Evolutionary conservation across 2,113 vertebrate species (phyloP).

Genomic region (Psammodynastes pulverulentus): DNA sequence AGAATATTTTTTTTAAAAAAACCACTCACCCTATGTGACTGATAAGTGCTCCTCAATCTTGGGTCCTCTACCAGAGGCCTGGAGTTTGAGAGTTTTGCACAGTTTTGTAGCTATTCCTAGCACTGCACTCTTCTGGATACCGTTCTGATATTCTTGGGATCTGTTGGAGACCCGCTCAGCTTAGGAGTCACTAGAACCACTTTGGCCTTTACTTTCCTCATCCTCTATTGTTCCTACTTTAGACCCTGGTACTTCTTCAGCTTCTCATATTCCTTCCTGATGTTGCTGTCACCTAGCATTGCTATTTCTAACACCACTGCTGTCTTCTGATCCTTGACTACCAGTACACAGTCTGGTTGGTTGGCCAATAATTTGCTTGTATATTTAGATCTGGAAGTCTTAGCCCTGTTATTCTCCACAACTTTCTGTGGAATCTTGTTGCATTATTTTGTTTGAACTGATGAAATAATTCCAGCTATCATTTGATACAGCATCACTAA

Average conservation of each 20-base stretch:
- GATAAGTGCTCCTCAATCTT: neutral
- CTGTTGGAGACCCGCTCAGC: neutral
- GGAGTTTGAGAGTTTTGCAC: neutral
- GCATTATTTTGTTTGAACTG: constrained; percentile 49
- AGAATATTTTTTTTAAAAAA: neutral
- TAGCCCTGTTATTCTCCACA: neutral
- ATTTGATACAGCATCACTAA: neutral
- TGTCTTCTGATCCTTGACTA: neutral
- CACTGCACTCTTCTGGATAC: neutral
- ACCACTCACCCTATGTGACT: neutral
- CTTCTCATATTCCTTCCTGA: neutral
- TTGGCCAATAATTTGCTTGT: neutral
- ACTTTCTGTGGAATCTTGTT: neutral
- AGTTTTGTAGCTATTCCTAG: neutral
- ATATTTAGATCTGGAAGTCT: neutral
- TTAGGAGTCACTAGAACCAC: no score
- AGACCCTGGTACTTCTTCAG: no score
- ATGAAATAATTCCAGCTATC: constrained; percentile 38
- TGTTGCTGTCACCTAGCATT: neutral
- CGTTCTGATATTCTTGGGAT: neutral
- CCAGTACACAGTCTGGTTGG: neutral
- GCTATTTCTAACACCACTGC: neutral
- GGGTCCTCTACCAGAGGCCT: neutral
- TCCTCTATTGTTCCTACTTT: no score
- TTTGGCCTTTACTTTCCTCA: no score